Evolutionary conservation across 2,888 invertebrate species (phyloP).

Genomic region (Sceliomorpha sp.): DNA sequence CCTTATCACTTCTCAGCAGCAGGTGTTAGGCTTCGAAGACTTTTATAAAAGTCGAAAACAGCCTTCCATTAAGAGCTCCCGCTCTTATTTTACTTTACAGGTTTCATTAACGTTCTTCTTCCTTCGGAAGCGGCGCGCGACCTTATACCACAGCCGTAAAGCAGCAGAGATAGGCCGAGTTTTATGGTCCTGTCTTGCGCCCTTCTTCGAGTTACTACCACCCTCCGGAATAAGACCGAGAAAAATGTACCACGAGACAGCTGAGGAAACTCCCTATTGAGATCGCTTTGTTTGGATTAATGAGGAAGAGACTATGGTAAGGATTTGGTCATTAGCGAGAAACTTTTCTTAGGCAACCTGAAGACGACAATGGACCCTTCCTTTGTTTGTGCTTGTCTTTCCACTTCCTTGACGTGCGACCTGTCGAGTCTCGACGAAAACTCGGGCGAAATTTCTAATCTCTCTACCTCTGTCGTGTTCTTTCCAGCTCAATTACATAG

Average conservation of each 20-base stretch:
- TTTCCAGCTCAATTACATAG: slow-evolving; percentile 15
- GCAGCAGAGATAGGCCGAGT: slow-evolving; percentile 16
- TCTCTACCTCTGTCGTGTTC: slow-evolving; percentile 9
- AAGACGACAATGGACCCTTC: slow-evolving; percentile 57
- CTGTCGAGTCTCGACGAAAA: slow-evolving; percentile 30
- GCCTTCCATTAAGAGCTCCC: not conserved
- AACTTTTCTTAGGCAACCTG: slow-evolving; percentile 58
- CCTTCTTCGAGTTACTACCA: slow-evolving; percentile 7
- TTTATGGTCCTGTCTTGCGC: slow-evolving; percentile 11
- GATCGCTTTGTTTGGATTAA: slow-evolving; percentile 66
- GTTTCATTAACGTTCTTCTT: slow-evolving; percentile 3
- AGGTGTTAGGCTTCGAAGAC: too few relatives aligned
- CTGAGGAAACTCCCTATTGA: slow-evolving; percentile 54
- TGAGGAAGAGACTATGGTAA: slow-evolving; percentile 61
- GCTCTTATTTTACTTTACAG: not conserved
- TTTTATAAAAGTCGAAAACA: not conserved
- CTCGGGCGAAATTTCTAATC: slow-evolving; percentile 33
- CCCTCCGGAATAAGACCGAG: slow-evolving; percentile 12
- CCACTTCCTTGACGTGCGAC: slow-evolving; percentile 32
- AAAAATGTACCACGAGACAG: slow-evolving; percentile 24
- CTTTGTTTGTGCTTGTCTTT: slow-evolving; percentile 47
- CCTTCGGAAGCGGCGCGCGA: slow-evolving; percentile 17
- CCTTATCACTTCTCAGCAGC: not conserved
- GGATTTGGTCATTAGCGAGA: slow-evolving; percentile 65
- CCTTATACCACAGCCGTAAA: slow-evolving; percentile 18